A percentile compares a stretch with the other conserved stretches of the same genome.
Evolutionary conservation across 2,113 vertebrate species (phyloP).

Genomic region (Mesitornis unicolor): DNA sequence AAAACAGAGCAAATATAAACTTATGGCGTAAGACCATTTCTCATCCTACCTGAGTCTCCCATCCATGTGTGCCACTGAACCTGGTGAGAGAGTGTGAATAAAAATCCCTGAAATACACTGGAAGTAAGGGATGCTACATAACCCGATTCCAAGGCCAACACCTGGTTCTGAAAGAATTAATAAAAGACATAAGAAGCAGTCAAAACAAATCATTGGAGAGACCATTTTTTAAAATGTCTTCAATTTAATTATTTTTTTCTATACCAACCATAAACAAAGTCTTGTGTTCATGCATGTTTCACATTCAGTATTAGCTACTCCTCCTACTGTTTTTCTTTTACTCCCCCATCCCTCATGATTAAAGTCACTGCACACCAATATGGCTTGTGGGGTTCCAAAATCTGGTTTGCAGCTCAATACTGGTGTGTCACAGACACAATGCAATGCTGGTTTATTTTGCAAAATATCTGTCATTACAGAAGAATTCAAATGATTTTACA

Average conservation of each 20-base stretch:
- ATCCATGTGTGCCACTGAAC: conserved; percentile 92
- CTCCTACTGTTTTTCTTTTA: neutral
- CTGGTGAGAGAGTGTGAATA: conserved; percentile 90
- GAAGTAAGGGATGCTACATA: conserved; percentile 86
- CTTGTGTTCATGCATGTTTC: neutral
- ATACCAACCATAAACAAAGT: neutral
- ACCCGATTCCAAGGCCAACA: conserved; percentile 90
- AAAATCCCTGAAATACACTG: conserved; percentile 87
- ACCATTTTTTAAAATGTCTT: neutral
- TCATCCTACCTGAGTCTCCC: conserved; percentile 80
- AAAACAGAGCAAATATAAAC: neutral
- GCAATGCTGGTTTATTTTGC: neutral
- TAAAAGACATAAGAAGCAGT: neutral
- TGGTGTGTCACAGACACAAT: neutral
- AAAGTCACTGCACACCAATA: neutral
- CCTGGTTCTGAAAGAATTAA: conserved; percentile 80
- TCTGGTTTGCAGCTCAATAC: neutral
- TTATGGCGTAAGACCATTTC: neutral
- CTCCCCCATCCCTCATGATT: neutral
- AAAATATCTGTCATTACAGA: neutral
- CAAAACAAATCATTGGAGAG: neutral
- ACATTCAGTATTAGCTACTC: neutral
- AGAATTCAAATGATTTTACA: neutral
- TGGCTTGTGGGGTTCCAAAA: neutral
- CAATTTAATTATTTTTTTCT: neutral